Percentiles rank a stretch among this genome's conserved stretches.
phyloP scores from a whole-genome alignment of 2,113 vertebrate genomes.

The Melanerpes formicivorus region DNA sequence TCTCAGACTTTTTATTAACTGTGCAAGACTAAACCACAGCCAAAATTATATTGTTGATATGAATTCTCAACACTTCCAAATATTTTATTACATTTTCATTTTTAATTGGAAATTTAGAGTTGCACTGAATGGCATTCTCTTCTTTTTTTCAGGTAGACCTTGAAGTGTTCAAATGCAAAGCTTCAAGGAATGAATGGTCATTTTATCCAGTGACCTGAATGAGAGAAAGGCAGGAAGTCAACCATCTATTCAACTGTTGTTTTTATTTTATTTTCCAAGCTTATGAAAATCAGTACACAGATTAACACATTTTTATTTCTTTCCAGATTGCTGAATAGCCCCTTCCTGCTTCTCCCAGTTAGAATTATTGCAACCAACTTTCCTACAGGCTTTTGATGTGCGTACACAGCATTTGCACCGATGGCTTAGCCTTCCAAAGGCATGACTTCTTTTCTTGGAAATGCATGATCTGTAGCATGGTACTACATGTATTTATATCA shows the following conservation, averaged over 20 bases:
- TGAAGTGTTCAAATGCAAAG: not conserved
- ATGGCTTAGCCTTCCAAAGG: not conserved
- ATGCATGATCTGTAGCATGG: not conserved
- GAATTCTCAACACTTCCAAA: not conserved
- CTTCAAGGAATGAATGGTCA: not conserved
- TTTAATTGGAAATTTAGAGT: not conserved
- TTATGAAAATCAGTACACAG: not conserved
- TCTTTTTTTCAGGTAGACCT: not conserved
- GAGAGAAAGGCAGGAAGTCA: not conserved
- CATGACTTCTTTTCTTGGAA: not conserved
- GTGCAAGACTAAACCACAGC: not conserved
- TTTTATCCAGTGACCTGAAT: not conserved
- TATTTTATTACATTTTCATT: not conserved
- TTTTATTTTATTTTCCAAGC: not conserved
- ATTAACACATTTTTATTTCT: not conserved
- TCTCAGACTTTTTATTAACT: not conserved
- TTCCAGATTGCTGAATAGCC: rapidly evolving
- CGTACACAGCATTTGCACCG: not conserved
- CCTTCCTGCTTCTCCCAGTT: not conserved
- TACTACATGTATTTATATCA: not conserved
- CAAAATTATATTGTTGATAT: not conserved
- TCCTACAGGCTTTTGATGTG: not conserved
- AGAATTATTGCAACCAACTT: not conserved
- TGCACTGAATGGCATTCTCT: not conserved
- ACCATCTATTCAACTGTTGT: not conserved